A percentile compares a stretch with the other conserved stretches of the same genome.
Evolutionary conservation across 2,113 vertebrate species (phyloP).

Genomic region (Osmerus mordax): DNA sequence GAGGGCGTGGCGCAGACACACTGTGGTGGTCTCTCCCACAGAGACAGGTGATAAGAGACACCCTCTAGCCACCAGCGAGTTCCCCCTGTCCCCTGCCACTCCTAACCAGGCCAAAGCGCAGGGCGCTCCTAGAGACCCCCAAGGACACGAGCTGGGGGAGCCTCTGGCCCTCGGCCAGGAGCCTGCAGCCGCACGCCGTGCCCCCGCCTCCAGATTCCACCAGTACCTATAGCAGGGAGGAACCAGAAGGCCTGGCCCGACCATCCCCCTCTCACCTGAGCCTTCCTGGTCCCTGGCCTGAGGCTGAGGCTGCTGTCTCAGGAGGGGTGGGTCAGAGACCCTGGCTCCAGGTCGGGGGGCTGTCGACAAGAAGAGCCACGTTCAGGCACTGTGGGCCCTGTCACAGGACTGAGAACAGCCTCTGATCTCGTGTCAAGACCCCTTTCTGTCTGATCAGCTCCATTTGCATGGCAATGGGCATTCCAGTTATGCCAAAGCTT

Average conservation of each 20-base stretch:
- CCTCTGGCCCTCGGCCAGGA: constrained; percentile 14
- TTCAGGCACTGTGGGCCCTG: constrained; percentile 11
- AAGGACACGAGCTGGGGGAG: constrained; percentile 32
- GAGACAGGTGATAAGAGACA: constrained; percentile 49
- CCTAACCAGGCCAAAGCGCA: constrained; percentile 55
- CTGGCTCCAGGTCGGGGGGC: constrained; percentile 15
- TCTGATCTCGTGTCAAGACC: background rate
- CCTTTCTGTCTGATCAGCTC: constrained; percentile 40
- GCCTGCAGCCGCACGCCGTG: constrained; percentile 48
- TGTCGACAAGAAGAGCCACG: constrained; percentile 4
- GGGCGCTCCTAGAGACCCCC: constrained; percentile 28
- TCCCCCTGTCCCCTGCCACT: constrained; percentile 33
- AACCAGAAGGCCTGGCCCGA: constrained; percentile 4
- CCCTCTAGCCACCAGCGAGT: constrained; percentile 25
- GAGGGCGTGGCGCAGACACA: constrained; percentile 89
- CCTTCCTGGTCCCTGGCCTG: constrained; percentile 12
- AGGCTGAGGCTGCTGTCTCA: constrained; percentile 9
- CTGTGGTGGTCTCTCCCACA: constrained; percentile 79
- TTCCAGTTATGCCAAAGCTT: constrained; percentile 70
- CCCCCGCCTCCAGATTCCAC: constrained; percentile 76
- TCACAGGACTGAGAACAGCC: constrained; percentile 23
- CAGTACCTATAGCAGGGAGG: constrained; percentile 67
- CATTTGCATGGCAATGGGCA: constrained; percentile 43
- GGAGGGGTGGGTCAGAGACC: background rate
- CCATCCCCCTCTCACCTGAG: constrained; percentile 6